Evolutionary conservation across 2,888 invertebrate genomes (phyloP).

Genomic region (Agrochola litura): DNA sequence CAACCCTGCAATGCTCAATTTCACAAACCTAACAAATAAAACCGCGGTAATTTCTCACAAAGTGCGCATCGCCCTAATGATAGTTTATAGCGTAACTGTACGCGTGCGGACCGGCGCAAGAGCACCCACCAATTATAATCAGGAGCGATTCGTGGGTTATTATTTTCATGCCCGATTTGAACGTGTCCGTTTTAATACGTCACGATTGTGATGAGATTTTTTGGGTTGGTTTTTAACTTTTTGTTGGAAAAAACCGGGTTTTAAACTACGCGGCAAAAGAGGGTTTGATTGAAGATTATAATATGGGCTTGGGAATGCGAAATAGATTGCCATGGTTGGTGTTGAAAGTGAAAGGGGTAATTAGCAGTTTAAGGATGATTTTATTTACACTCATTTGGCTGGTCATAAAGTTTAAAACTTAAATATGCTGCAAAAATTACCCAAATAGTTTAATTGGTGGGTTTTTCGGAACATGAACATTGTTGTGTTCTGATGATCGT

Average conservation of each 20-base stretch:
- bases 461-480: no score
- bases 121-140: conserved; percentile 80
- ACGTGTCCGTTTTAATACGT: conserved; percentile 69
- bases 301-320: conserved; percentile 17
- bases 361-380: conserved; percentile 6
- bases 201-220: conserved; percentile 63
- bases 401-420: not conserved
- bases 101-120: conserved; percentile 67
- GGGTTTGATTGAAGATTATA: conserved; percentile 45
- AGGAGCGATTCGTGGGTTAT: conserved; percentile 76
- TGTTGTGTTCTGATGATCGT: not conserved
- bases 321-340: conserved; percentile 27
- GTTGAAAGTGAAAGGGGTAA: conserved; percentile 9
- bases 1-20: conserved; percentile 68
- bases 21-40: conserved; percentile 76
- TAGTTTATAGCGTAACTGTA: conserved; percentile 75
- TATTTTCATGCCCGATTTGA: conserved; percentile 78
- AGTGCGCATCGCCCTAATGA: conserved; percentile 75
- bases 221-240: conserved; percentile 34
- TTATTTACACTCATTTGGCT: not conserved
- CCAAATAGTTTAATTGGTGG: not conserved
- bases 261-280: conserved; percentile 39
- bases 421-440: not conserved
- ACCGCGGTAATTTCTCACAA: conserved; percentile 72
- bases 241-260: conserved; percentile 5